Conservation (phyloP, 2,888 invertebrate species). For the Salticus scenicus region DNA sequence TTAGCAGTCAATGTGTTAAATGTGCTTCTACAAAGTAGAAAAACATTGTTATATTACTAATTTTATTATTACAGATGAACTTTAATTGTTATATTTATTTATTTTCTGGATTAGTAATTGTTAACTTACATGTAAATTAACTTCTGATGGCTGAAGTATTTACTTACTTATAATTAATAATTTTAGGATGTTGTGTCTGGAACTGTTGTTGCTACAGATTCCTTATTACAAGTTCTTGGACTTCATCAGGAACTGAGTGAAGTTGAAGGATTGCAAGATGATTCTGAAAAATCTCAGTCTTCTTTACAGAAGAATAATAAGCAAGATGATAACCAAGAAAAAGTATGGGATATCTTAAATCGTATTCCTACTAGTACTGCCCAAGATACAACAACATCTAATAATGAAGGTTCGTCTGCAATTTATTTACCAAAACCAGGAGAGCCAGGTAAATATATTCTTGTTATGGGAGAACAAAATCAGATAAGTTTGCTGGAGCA, state of each 20-base stretch:
- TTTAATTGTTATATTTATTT: too few relatives aligned
- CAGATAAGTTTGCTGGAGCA: conserved; percentile 48
- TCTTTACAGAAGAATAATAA: not conserved
- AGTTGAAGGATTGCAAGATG: conserved; percentile 6
- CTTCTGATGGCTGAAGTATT: too few relatives aligned
- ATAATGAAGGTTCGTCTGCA: conserved; percentile 47
- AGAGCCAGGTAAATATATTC: conserved; percentile 62
- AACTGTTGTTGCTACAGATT: conserved; percentile 61
- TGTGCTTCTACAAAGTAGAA: too few relatives aligned
- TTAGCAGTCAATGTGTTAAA: too few relatives aligned
- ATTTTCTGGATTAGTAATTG: too few relatives aligned
- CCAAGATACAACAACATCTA: conserved; percentile 19
- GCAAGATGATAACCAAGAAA: conserved; percentile 29
- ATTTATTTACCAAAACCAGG: conserved; percentile 66
- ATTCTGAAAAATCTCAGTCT: conserved; percentile 4
- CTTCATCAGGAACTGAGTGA: conserved; percentile 39
- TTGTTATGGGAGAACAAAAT: conserved; percentile 66
- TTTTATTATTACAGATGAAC: too few relatives aligned
- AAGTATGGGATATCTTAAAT: conserved; percentile 60
- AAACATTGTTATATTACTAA: too few relatives aligned
- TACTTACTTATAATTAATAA: too few relatives aligned
- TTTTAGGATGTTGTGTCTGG: conserved; percentile 57
- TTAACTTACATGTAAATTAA: too few relatives aligned
- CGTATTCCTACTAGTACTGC: conserved; percentile 39
- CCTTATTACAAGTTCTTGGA: conserved; percentile 53